A percentile compares a stretch with the other conserved stretches of the same genome.
Evolutionary conservation across 2,888 invertebrate species (phyloP).

Genomic region (Synanthedon formicaeformis): DNA sequence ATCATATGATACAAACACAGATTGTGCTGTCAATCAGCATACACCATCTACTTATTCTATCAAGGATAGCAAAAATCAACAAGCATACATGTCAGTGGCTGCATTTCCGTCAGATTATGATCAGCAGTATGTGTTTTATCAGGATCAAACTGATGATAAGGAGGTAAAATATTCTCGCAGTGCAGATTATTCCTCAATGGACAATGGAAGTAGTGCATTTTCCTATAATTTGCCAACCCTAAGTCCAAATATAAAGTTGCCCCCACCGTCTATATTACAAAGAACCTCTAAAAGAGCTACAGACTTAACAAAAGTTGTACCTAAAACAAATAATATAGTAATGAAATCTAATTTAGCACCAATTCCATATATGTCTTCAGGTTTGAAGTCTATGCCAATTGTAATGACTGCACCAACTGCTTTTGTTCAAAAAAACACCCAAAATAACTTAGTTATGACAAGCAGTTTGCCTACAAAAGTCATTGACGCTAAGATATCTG

Average conservation of each 20-base stretch:
- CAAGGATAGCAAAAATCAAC: conserved; percentile 43
- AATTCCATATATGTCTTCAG: conserved; percentile 43
- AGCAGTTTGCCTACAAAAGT: conserved; percentile 35
- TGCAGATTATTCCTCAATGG: conserved; percentile 47
- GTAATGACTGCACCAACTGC: conserved; percentile 44
- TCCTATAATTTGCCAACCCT: conserved; percentile 33
- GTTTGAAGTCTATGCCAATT: conserved; percentile 46
- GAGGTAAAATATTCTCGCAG: conserved; percentile 59
- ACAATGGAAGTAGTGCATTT: conserved; percentile 32
- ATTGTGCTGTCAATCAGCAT: conserved; percentile 16
- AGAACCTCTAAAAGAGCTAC: conserved; percentile 27
- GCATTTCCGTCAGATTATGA: conserved; percentile 37
- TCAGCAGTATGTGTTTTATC: conserved; percentile 41
- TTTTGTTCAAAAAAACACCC: conserved; percentile 58
- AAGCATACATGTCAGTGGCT: conserved; percentile 29
- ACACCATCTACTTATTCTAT: conserved; percentile 17
- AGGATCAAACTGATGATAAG: conserved; percentile 48
- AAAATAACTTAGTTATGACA: conserved; percentile 55
- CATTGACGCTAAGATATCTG: conserved; percentile 30
- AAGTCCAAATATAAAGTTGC: conserved; percentile 29
- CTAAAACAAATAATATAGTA: conserved; percentile 49
- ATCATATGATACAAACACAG: conserved; percentile 38
- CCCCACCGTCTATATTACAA: conserved; percentile 23
- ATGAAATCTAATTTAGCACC: conserved; percentile 48
- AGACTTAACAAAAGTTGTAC: conserved; percentile 44